A percentile compares a stretch with the other conserved stretches of the same genome.
phyloP scores from a whole-genome alignment of 2,888 invertebrate genomes.

The Cosmorhoe ocellata region DNA sequence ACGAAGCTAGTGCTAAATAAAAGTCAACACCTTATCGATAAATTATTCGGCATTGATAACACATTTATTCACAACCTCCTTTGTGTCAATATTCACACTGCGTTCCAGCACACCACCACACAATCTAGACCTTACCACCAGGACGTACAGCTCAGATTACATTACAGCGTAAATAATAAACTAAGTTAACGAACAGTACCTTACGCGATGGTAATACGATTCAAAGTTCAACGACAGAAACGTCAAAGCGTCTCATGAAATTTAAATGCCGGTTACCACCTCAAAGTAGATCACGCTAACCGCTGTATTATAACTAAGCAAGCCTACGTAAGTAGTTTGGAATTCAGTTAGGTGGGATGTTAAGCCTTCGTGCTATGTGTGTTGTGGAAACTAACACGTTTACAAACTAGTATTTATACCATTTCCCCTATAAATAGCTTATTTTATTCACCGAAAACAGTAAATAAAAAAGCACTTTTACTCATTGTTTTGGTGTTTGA shows the following conservation, averaged over 20 bases:
- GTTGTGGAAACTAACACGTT: no score
- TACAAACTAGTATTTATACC: no score
- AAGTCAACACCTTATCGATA: constrained; percentile 5
- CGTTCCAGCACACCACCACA: neutral
- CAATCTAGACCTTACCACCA: neutral
- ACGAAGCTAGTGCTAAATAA: no score
- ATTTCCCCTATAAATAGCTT: no score
- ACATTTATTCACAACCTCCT: constrained; percentile 2
- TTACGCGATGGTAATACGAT: constrained; percentile 10
- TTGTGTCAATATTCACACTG: constrained; percentile 3
- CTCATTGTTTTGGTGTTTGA: no score
- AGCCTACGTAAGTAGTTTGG: constrained; percentile 7
- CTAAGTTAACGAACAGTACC: neutral
- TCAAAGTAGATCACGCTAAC: constrained; percentile 39
- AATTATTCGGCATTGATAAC: constrained; percentile 3
- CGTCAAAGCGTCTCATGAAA: constrained; percentile 54
- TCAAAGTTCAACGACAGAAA: constrained; percentile 25
- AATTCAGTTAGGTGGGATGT: constrained; percentile 18
- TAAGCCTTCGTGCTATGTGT: neutral
- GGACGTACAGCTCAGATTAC: constrained; percentile 7
- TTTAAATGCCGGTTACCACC: constrained; percentile 53
- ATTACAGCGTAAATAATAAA: neutral
- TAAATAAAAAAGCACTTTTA: no score
- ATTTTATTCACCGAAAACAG: no score
- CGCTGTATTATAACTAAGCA: constrained; percentile 22